These are phyloP conservation scores for Cnemophilus loriae DNA, from an alignment of 2,113 vertebrate species.

Conservation along the genomic window DNA sequence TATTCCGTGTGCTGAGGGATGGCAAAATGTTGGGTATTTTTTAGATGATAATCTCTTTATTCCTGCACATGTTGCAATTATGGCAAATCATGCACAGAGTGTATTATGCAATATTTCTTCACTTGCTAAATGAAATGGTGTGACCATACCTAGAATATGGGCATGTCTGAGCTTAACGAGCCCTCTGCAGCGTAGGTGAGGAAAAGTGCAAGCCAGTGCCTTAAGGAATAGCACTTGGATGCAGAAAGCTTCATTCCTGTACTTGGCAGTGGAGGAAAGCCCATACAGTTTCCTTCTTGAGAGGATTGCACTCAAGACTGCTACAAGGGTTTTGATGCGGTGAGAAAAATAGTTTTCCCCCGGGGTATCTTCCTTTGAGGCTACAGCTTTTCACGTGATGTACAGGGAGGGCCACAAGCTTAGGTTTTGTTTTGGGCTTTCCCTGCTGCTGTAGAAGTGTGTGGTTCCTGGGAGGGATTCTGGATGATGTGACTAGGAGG, in stretches of 20 bases:
- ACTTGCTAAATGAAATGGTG: neutral
- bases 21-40: neutral
- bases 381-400: neutral
- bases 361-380: neutral
- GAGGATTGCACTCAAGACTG: neutral
- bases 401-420: neutral
- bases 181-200: neutral
- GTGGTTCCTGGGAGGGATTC: neutral
- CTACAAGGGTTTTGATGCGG: neutral
- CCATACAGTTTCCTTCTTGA: neutral
- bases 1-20: neutral
- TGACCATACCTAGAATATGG: too few species aligned
- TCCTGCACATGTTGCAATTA: neutral
- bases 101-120: neutral
- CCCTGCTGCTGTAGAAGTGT: neutral
- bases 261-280: accelerated
- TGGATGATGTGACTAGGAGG: neutral
- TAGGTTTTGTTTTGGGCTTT: neutral
- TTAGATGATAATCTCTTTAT: neutral
- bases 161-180: neutral
- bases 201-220: neutral
- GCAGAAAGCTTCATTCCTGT: neutral
- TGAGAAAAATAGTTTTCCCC: neutral
- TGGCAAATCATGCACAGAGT: neutral
- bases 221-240: neutral